Evolutionary conservation across 1,140 invertebrate species (phyloP).

Genomic region (Euschistus heros): DNA sequence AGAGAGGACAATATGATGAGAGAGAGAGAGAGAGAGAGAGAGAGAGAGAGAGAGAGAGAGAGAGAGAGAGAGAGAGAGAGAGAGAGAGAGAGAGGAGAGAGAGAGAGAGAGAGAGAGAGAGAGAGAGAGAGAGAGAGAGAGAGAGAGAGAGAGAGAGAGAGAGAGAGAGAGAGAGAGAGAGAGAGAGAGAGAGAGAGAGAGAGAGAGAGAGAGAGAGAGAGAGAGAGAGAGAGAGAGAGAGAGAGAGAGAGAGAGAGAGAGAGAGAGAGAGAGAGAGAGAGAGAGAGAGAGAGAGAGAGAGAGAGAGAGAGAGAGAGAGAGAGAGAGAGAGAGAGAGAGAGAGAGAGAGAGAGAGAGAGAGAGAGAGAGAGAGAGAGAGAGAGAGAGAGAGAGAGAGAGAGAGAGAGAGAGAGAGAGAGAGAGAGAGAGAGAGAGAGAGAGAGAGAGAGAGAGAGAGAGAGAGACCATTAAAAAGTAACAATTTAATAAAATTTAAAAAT

Average conservation of each 20-base stretch:
- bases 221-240: not conserved
- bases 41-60: not conserved
- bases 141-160: not conserved
- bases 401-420: not conserved
- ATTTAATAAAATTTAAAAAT: no score
- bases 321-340: not conserved
- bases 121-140: not conserved
- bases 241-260: not conserved
- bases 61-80: not conserved
- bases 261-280: not conserved
- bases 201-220: not conserved
- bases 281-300: not conserved
- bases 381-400: not conserved
- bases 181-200: not conserved
- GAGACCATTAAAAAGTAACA: not conserved
- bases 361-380: not conserved
- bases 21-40: not conserved
- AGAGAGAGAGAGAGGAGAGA: not conserved
- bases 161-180: not conserved
- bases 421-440: not conserved
- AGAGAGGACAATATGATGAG: not conserved
- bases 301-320: not conserved
- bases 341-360: not conserved
- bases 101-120: not conserved
- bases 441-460: not conserved